Evolutionary conservation across 2,113 vertebrate species (phyloP), one percentile per base, ranked within the genome.

Genomic region (Pongo pygmaeus): DNA sequence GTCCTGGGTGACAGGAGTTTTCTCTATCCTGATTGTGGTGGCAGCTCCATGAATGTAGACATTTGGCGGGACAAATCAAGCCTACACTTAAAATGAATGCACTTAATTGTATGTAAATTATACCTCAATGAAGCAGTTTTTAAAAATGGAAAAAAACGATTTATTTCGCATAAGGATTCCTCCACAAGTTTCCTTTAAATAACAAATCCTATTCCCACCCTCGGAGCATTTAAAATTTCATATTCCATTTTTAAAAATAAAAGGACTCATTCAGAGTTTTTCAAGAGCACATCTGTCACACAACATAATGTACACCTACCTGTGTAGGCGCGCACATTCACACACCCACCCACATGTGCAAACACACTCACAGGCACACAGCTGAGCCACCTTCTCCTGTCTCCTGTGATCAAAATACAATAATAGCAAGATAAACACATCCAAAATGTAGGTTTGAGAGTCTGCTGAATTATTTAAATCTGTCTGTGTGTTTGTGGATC

Each of bases 191-290:
- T 93, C 83, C 97, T 93, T 96, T 97, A 97, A 97, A 97, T 91
- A 97, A 97, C 83, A 96, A 94, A 84, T 90, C 90, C 87, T 97
- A 88, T 97, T 95, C 75, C 97, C 94, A 96, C 97, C 97, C 94
- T 90, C 46, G 1, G 81, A 96, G 85, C 91, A 78, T 74, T 96
- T 91, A 80, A 97, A 93, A 70, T 96, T 94, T 96, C 98, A 89
- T 74, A 95, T 93, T 95, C 89, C 91, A 61, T 50, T 95, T 98
- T 97, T 95, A 78, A 94, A 97, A 98, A 94, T 86, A 94, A 97
- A 96, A 96, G 74, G 67, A 70, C 91, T 96, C 98, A 98, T 98
- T 97, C 88, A 96, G 90, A 93, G 92, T 89, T 96, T 97, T 96
- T 94, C 94, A 85, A 96, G 64, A 90, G 55, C 91, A 94, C 93